Base-by-base conservation (phyloP, 2,113 vertebrate genomes). In the Osmerus eperlanus region DNA sequence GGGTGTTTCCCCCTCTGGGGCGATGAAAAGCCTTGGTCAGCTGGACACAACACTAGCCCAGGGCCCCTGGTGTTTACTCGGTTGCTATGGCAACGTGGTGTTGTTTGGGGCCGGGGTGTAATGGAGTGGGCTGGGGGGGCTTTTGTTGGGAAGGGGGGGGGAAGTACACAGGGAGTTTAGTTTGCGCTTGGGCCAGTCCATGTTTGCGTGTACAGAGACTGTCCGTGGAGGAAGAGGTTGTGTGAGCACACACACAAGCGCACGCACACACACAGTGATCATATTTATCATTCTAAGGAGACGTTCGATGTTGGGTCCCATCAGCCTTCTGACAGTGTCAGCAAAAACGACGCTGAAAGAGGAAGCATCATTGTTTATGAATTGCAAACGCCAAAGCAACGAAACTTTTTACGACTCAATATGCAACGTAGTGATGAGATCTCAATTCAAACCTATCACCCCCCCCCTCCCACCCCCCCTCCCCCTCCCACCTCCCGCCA, bases 81-180 rank as follows among this genome's bases (percentile, higher is more conserved):
- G 79, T 86, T 81, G 81, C 75, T 80, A 77, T 71, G 76, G 80
- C 8, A 81, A 85, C 83, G 15, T 83, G 74, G 54, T 75, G 47
- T 76, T 72, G 32, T 75, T 65, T n/a, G 1, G 1, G 21, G 7
- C 15, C 32, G 36, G 15, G 23, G n/a, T 23, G 29, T 32, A 15
- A 16, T 36, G 9, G 23, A 28, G 32, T 13, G 28, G 28, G 28
- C 32, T 16, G 23, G 28, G 25, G 25, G 18, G 15, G 29, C 32
- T 9, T n/a, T 16, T 15, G n/a, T 2, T 18, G 8, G 25, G 9
- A 36, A 65, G 29, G 7, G 28, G 6, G 6, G 8, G 25, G 32
- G 15, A 18, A 36, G 47, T 19, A 23, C 1, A 51, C 11, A 23
- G 7, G 41, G 32, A 9, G 58, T 21, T 47, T 47, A 11, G 41